Evolutionary conservation across 2,888 invertebrate species (phyloP), one percentile per base, ranked within the genome.

Genomic region (Sycophila texana): DNA sequence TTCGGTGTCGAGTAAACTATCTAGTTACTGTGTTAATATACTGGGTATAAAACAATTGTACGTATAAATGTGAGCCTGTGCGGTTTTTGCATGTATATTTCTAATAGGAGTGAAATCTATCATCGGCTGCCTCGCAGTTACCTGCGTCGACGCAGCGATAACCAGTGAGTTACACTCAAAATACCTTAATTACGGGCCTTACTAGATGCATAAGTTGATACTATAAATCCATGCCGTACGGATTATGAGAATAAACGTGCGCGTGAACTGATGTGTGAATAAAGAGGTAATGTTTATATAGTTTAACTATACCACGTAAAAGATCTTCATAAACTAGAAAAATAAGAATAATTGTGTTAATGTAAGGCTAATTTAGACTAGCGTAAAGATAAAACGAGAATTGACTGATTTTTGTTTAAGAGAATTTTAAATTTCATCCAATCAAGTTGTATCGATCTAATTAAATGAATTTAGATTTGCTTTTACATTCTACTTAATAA

Each of bases 121-220:
- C 55, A 53, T 20, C 60, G 55, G 49, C 39, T 67, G 60, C 18
- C 22, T 53, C 22, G 67, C 53, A 71, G 26, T 55, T 72, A 14
- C 14, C 53, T 74, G 71, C 57, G 68, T 66, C 49, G 57, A 76
- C 20, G 75, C 76, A 82, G 84, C 86, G 85, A 86, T 87, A 86
- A 85, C 74, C 82, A 85, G 83, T 83, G 82, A 87, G 83, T 83
- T 85, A 84, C 39, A 39, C 82, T 86, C 81, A 74, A 84, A 87
- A 85, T 86, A 85, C 82, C 82, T 86, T 83, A 83, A 86, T 71
- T 83, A 84, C 84, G 85, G 86, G 88, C 89, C 89, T 89, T 88
- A 89, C 83, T 89, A 89, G 87, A 80, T 81, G 78, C 77, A 74
- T 88, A 87, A 86, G 85, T 83, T 14, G 57, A 73, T 74, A 39